These are phyloP conservation scores for Chloroclysta siterata DNA, from an alignment of 2,888 invertebrate genomes.

Conservation along the genomic window DNA sequence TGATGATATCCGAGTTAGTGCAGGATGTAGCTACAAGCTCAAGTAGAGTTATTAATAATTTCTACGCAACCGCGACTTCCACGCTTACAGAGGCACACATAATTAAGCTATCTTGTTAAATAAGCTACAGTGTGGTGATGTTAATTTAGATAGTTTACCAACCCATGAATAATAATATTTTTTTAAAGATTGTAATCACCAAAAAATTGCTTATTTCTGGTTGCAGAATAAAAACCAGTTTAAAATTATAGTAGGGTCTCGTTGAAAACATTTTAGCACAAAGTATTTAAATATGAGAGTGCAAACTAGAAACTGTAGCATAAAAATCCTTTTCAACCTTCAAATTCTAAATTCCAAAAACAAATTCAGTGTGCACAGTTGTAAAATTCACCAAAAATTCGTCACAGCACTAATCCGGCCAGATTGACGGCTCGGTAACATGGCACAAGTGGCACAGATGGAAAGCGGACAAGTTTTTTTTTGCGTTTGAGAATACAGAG, in stretches of 20 bases:
- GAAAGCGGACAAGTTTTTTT: slow-evolving; percentile 8
- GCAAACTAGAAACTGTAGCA: neutral
- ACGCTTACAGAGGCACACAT: neutral
- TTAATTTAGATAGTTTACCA: neutral
- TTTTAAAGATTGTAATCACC: too few relatives aligned
- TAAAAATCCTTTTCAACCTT: slow-evolving; percentile 14
- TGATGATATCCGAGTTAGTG: neutral
- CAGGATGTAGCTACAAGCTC: slow-evolving; percentile 7
- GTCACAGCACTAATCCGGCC: slow-evolving; percentile 28
- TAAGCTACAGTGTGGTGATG: neutral
- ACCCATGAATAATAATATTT: too few relatives aligned
- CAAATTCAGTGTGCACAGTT: slow-evolving; percentile 17
- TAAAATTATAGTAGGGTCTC: neutral
- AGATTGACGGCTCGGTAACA: slow-evolving; percentile 27
- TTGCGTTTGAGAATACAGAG: neutral
- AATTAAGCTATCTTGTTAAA: neutral
- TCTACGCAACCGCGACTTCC: slow-evolving; percentile 3
- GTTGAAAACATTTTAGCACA: neutral
- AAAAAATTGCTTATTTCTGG: neutral
- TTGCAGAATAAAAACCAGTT: neutral
- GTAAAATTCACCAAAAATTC: slow-evolving; percentile 26
- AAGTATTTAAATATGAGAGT: too few relatives aligned
- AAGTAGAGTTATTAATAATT: slow-evolving; percentile 8
- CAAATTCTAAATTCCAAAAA: slow-evolving; percentile 25
- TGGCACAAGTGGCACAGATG: slow-evolving; percentile 19